phyloP scores from a whole-genome alignment of 2,113 vertebrate species.

The Hucho hucho region DNA sequence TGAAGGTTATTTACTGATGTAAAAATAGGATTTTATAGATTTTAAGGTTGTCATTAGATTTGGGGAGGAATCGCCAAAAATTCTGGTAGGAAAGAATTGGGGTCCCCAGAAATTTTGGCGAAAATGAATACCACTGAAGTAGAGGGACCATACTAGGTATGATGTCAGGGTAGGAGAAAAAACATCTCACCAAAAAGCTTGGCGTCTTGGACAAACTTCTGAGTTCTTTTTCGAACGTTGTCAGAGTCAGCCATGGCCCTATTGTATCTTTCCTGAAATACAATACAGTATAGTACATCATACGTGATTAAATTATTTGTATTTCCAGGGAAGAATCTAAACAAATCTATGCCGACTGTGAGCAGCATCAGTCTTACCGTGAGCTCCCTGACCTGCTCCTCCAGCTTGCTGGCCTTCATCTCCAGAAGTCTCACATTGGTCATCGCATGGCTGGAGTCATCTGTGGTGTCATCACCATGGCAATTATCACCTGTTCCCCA shows the following conservation, averaged over 20 bases:
- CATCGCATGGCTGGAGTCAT: conserved; percentile 66
- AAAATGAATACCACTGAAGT: too few relatives aligned
- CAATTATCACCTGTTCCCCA: conserved; percentile 66
- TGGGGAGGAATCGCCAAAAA: too few relatives aligned
- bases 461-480: conserved; percentile 72
- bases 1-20: too few relatives aligned
- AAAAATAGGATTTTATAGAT: too few relatives aligned
- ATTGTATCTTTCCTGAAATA: conserved; percentile 75
- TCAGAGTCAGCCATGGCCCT: conserved; percentile 79
- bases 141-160: too few relatives aligned
- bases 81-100: too few relatives aligned
- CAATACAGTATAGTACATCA: not conserved
- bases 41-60: too few relatives aligned
- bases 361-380: conserved; percentile 66
- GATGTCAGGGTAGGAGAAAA: not conserved
- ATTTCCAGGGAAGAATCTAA: too few relatives aligned
- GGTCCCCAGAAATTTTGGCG: too few relatives aligned
- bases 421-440: conserved; percentile 70
- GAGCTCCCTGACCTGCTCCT: conserved; percentile 81
- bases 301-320: too few relatives aligned
- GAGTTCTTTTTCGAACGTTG: conserved; percentile 78
- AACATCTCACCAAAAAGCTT: conserved; percentile 81
- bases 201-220: conserved; percentile 88
- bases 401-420: conserved; percentile 76
- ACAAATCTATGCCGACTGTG: too few relatives aligned